phyloP scores from a whole-genome alignment of 2,888 invertebrate genomes.

The Calephelis perditalis region DNA sequence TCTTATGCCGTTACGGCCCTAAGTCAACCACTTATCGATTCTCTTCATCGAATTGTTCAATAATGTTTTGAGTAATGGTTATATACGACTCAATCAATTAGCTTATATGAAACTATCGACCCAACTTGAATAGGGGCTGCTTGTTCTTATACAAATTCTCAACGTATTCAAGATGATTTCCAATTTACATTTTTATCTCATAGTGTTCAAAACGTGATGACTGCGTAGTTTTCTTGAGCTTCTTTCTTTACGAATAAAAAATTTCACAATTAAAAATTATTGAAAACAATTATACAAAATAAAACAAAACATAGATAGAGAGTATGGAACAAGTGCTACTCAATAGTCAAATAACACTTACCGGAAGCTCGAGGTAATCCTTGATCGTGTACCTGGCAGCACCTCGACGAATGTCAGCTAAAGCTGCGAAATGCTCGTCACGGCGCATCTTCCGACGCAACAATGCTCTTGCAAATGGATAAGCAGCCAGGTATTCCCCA shows the following conservation, averaged over 20 bases:
- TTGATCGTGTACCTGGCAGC: conserved; percentile 81
- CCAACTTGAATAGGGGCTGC: too few species aligned
- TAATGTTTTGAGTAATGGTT: conserved; percentile 10
- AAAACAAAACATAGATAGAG: too few species aligned
- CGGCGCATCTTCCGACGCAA: conserved; percentile 79
- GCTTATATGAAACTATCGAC: neutral
- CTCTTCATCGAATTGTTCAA: conserved; percentile 34
- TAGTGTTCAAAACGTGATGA: too few species aligned
- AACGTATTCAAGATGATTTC: too few species aligned
- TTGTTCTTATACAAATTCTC: too few species aligned
- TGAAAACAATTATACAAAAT: too few species aligned
- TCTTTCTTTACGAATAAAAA: too few species aligned
- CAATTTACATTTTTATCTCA: too few species aligned
- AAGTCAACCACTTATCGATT: conserved; percentile 22
- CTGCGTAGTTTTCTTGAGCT: too few species aligned
- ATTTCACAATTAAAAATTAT: too few species aligned
- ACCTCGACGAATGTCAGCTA: conserved; percentile 81
- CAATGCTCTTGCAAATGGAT: conserved; percentile 78
- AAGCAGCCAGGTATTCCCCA: conserved; percentile 80
- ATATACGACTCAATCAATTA: conserved; percentile 13
- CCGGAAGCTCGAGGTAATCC: conserved; percentile 83
- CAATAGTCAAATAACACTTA: conserved; percentile 57
- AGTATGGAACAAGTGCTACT: too few species aligned
- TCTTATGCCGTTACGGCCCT: neutral
- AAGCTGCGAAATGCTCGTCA: conserved; percentile 83